phyloP scores from a whole-genome alignment of 1,140 invertebrate genomes.

The Zaprionus nigranus region DNA sequence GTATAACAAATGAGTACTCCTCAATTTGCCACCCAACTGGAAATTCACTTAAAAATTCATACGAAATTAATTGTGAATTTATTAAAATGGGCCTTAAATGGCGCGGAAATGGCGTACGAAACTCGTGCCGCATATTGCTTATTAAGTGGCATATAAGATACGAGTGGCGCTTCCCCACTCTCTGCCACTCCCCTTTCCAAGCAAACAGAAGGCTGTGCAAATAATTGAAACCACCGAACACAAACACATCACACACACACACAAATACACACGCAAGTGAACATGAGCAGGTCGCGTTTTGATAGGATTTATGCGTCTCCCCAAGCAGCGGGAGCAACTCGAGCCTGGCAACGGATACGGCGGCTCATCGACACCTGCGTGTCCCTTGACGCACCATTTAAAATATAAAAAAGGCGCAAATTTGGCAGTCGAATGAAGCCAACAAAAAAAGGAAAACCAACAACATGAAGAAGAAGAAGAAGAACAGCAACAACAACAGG shows the following conservation, averaged over 20 bases:
- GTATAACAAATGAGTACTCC: not conserved
- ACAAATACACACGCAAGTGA: slow-evolving; percentile 2
- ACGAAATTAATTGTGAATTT: slow-evolving; percentile 68
- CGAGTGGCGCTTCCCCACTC: not conserved
- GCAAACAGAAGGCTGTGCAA: slow-evolving; percentile 49
- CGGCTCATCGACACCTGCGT: slow-evolving; percentile 58
- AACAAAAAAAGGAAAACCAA: slow-evolving; percentile 4
- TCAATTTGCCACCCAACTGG: slow-evolving; percentile 8
- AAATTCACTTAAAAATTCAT: slow-evolving; percentile 8
- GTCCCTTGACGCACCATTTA: slow-evolving; percentile 53
- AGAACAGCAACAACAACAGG: not conserved
- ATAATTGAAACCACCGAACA: slow-evolving; percentile 64
- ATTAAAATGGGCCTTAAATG: slow-evolving; percentile 69
- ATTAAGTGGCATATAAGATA: slow-evolving; percentile 73
- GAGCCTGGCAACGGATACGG: slow-evolving; percentile 22
- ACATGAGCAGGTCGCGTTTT: slow-evolving; percentile 1
- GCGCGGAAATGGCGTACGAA: slow-evolving; percentile 28
- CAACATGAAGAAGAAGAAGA: not conserved
- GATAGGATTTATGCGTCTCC: slow-evolving; percentile 35
- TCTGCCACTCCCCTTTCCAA: not conserved
- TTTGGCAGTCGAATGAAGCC: slow-evolving; percentile 13
- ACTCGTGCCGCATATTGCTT: slow-evolving; percentile 63
- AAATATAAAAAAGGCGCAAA: slow-evolving; percentile 37
- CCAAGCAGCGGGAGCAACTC: slow-evolving; percentile 11
- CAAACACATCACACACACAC: slow-evolving; percentile 12